phyloP scores from a whole-genome alignment of 1,140 invertebrate species.

The Platyura marginata region DNA sequence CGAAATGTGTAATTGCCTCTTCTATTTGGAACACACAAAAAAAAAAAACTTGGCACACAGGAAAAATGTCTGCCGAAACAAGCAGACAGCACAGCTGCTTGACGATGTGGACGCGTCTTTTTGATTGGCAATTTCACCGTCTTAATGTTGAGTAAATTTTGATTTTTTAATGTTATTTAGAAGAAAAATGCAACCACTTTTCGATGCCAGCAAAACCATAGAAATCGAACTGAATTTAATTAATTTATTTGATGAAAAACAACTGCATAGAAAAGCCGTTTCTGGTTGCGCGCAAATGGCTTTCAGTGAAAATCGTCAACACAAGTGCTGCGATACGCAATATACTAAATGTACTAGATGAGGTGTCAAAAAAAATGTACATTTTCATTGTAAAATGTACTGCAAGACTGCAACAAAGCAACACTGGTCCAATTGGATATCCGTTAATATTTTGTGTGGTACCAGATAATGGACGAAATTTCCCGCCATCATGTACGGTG shows the following conservation, averaged over 20 bases:
- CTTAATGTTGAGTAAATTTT: not conserved
- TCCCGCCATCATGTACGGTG: no score
- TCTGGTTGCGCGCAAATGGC: not conserved
- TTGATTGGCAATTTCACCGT: not conserved
- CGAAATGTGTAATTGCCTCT: no score
- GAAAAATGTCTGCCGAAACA: not conserved
- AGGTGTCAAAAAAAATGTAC: no score
- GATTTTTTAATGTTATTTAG: not conserved
- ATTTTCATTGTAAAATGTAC: no score
- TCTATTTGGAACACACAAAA: not conserved
- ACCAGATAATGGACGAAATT: no score
- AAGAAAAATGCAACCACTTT: not conserved
- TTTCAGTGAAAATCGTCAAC: no score
- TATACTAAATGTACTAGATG: no score
- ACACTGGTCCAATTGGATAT: no score
- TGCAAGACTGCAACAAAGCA: no score
- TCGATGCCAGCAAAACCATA: not conserved
- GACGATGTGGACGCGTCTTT: not conserved
- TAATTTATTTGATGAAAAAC: not conserved
- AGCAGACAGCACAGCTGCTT: not conserved
- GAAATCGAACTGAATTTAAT: not conserved
- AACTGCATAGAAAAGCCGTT: not conserved
- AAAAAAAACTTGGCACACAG: not conserved
- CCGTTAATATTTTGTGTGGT: no score
- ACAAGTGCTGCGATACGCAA: no score